These are phyloP conservation scores for Clusia tigrina DNA, from an alignment of 2,888 invertebrate genomes.

Conservation along the genomic window DNA sequence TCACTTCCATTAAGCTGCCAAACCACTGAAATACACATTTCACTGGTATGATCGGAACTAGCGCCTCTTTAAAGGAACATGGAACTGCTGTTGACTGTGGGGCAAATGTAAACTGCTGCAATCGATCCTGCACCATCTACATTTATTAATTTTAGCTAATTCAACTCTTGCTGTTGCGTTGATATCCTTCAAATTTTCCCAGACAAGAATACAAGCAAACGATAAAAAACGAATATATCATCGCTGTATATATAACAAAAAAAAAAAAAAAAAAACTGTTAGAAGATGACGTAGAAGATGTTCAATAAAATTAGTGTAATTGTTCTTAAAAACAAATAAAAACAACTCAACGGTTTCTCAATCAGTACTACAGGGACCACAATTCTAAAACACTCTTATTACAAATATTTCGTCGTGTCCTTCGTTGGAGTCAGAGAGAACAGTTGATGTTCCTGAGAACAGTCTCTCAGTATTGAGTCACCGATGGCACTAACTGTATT, in stretches of 20 bases:
- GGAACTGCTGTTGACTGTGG: neutral
- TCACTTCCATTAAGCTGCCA: slow-evolving; percentile 43
- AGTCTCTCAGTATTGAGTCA: no score
- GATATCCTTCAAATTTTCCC: neutral
- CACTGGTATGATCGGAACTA: neutral
- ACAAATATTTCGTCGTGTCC: no score
- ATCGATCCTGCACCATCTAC: neutral
- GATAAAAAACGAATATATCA: neutral
- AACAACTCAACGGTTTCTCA: no score
- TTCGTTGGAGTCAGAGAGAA: no score
- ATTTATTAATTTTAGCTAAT: neutral
- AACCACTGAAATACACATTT: neutral
- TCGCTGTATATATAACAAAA: no score
- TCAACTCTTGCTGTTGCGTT: slow-evolving; percentile 1
- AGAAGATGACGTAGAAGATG: slow-evolving; percentile 29
- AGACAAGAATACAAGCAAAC: neutral
- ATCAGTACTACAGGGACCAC: no score
- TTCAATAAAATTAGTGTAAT: slow-evolving; percentile 34
- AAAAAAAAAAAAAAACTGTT: neutral
- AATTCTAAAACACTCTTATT: no score
- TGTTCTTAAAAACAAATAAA: slow-evolving; percentile 33
- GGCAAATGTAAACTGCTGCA: no score
- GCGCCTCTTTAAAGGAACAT: neutral
- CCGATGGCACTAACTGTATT: no score
- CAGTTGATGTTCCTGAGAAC: no score